These are phyloP conservation scores for Lycocorax pyrrhopterus DNA, from an alignment of 2,113 vertebrate genomes.

Conservation along the genomic window DNA sequence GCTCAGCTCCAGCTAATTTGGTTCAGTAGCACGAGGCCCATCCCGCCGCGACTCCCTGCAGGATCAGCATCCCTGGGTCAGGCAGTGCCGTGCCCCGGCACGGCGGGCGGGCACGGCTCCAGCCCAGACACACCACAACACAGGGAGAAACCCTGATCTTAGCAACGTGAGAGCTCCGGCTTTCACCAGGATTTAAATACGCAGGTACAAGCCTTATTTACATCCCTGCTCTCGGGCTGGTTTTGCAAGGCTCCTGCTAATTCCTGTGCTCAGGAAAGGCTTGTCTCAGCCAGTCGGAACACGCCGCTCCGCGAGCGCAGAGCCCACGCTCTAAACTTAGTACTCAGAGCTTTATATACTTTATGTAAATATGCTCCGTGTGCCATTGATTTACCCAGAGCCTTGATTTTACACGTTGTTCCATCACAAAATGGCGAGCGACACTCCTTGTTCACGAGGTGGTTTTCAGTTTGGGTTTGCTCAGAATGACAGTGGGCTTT, in stretches of 20 bases:
- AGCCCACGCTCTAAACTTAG: constrained; percentile 40
- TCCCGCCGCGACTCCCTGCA: accelerated
- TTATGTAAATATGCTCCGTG: constrained; percentile 30
- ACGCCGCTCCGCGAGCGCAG: not conserved
- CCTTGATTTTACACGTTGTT: not conserved
- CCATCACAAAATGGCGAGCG: constrained; percentile 25
- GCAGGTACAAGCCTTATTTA: not conserved
- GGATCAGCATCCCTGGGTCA: not conserved
- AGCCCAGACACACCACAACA: not conserved
- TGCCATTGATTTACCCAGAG: constrained; percentile 24
- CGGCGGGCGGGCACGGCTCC: not conserved
- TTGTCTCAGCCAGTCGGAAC: constrained; percentile 30
- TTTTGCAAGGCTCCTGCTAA: not conserved
- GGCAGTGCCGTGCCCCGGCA: accelerated
- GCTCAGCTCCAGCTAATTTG: not conserved
- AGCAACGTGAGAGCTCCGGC: not conserved
- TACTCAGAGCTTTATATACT: constrained; percentile 23
- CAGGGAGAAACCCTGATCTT: not conserved
- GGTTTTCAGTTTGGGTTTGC: not conserved
- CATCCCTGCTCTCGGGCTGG: not conserved
- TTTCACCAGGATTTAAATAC: not conserved
- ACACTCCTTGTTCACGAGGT: not conserved
- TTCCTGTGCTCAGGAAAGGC: not conserved
- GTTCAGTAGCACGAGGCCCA: not conserved
- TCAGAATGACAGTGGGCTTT: not conserved